phyloP scores from a whole-genome alignment of 2,888 invertebrate genomes.

The Xanthorhoe spadicearia region DNA sequence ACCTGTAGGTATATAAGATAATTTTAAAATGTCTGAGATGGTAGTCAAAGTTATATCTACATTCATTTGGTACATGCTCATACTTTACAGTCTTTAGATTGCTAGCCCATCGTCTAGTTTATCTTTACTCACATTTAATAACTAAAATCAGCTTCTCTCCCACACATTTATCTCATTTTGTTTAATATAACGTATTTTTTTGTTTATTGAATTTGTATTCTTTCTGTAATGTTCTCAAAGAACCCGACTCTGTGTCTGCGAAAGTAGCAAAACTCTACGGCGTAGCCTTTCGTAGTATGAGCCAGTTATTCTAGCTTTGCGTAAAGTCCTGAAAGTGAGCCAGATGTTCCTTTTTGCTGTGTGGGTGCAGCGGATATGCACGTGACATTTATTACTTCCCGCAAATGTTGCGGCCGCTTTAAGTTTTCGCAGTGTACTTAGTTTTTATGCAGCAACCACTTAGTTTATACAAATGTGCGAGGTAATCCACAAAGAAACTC shows the following conservation, averaged over 20 bases:
- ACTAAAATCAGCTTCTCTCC: not conserved
- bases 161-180: not conserved
- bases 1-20: too few relatives aligned
- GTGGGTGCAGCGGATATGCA: slow-evolving; percentile 51
- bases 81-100: too few relatives aligned
- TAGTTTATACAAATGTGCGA: slow-evolving; percentile 33
- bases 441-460: slow-evolving; percentile 38
- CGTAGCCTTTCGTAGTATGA: slow-evolving; percentile 18
- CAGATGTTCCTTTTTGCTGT: slow-evolving; percentile 39
- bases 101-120: too few relatives aligned
- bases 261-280: slow-evolving; percentile 19
- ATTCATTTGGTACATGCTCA: too few relatives aligned
- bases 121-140: not conserved
- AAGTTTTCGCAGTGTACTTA: slow-evolving; percentile 51
- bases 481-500: slow-evolving; percentile 19
- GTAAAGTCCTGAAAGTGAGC: slow-evolving; percentile 21
- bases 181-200: not conserved
- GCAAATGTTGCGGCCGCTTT: slow-evolving; percentile 56
- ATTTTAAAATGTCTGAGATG: too few relatives aligned
- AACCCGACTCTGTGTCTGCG: not conserved
- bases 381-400: slow-evolving; percentile 62
- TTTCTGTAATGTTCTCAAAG: not conserved
- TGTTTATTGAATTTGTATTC: not conserved
- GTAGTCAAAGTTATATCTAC: not conserved
- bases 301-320: slow-evolving; percentile 15